A percentile compares a stretch with the other conserved stretches of the same genome.
Conservation (phyloP, 2,797 vertebrate genomes). For the Coccyzus lansbergi region DNA sequence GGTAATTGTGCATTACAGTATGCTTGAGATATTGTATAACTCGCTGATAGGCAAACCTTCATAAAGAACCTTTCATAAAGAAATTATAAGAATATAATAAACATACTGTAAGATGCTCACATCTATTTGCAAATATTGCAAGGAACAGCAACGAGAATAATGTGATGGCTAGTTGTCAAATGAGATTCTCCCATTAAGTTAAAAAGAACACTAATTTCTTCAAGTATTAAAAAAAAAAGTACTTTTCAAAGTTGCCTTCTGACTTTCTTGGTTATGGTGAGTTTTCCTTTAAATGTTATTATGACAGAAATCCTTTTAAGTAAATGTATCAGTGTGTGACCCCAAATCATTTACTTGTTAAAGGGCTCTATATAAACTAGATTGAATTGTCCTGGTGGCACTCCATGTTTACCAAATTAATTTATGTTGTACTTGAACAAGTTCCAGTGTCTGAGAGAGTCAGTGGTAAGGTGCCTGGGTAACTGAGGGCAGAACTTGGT, state of each 20-base stretch:
- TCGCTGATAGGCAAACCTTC: not conserved
- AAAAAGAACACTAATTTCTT: not conserved
- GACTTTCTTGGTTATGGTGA: not conserved
- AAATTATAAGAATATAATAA: not conserved
- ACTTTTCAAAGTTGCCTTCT: not conserved
- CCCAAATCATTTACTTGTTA: not conserved
- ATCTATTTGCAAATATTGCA: not conserved
- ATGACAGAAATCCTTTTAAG: not conserved
- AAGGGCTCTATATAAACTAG: not conserved
- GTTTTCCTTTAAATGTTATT: not conserved
- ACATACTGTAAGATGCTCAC: not conserved
- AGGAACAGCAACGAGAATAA: not conserved
- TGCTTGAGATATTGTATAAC: slow-evolving; percentile 22
- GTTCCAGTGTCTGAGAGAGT: not conserved
- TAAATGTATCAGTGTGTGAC: not conserved
- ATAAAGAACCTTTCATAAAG: not conserved
- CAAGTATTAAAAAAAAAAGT: not conserved
- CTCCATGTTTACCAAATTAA: not conserved
- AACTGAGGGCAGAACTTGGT: not conserved
- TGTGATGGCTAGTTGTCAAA: not conserved
- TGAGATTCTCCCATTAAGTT: not conserved
- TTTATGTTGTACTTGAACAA: not conserved
- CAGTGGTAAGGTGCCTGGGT: not conserved
- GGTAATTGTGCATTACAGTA: not conserved
- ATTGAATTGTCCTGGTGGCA: not conserved